Evolutionary conservation across 1,140 invertebrate genomes (phyloP).

Genomic region (Cotesia typhae): DNA sequence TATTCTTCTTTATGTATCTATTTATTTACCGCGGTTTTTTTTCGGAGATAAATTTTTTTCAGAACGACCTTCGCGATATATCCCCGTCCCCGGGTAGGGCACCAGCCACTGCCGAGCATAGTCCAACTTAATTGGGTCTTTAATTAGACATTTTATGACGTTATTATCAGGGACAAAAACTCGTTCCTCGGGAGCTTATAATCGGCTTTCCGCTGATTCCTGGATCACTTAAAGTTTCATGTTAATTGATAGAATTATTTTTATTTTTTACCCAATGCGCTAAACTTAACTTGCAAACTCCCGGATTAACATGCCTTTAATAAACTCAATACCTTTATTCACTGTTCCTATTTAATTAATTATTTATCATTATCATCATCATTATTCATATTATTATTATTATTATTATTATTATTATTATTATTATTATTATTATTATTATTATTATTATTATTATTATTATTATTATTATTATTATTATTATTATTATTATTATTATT

Average conservation of each 20-base stretch:
- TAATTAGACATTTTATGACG: constrained; percentile 22
- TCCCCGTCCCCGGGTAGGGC: too few species aligned
- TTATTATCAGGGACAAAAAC: constrained; percentile 15
- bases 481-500: too few species aligned
- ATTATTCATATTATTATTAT: too few species aligned
- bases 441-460: too few species aligned
- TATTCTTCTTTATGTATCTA: too few species aligned
- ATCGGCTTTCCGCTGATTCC: constrained; percentile 10
- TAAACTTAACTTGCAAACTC: neutral
- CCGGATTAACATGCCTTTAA: neutral
- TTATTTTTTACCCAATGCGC: neutral
- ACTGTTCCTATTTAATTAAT: neutral
- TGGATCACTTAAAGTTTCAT: constrained; percentile 14
- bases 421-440: too few species aligned
- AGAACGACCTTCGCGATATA: too few species aligned
- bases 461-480: too few species aligned
- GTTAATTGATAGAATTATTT: constrained; percentile 22
- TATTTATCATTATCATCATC: constrained; percentile 6
- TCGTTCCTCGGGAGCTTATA: constrained; percentile 2
- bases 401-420: too few species aligned
- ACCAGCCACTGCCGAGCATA: neutral
- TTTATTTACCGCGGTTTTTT: too few species aligned
- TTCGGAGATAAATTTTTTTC: too few species aligned
- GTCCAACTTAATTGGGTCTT: constrained; percentile 16
- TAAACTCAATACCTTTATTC: constrained; percentile 1